Conservation (phyloP, 2,113 vertebrate genomes). For the Haplochromis burtoni region DNA sequence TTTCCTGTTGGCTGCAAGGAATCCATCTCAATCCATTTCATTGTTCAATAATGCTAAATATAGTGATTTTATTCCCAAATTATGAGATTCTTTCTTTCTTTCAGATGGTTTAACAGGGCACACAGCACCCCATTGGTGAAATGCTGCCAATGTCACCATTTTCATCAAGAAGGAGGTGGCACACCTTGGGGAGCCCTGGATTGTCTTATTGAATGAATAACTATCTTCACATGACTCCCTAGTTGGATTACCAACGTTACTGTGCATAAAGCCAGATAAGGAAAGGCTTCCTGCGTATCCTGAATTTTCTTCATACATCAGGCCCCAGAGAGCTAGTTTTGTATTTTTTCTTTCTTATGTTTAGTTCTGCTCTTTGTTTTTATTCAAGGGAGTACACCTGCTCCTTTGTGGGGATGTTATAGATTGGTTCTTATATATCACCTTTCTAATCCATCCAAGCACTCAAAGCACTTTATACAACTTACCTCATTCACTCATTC, state of each 20-base stretch:
- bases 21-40: not conserved
- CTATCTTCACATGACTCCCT: not conserved
- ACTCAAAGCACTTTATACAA: not conserved
- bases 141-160: not conserved
- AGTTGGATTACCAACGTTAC: not conserved
- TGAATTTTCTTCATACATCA: not conserved
- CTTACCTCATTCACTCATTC: not conserved
- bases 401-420: not conserved
- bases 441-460: not conserved
- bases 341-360: not conserved
- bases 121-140: not conserved
- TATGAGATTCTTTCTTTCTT: not conserved
- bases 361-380: not conserved
- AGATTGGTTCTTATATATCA: not conserved
- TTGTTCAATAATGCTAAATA: accelerated
- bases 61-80: not conserved
- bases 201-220: not conserved
- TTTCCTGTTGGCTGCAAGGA: not conserved
- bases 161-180: not conserved
- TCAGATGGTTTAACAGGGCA: not conserved
- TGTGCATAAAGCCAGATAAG: not conserved
- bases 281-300: not conserved
- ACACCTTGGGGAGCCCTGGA: not conserved
- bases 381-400: not conserved
- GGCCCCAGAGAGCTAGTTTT: not conserved